Base-by-base conservation (phyloP, 2,888 invertebrate genomes). In the Microplitis manilae region DNA sequence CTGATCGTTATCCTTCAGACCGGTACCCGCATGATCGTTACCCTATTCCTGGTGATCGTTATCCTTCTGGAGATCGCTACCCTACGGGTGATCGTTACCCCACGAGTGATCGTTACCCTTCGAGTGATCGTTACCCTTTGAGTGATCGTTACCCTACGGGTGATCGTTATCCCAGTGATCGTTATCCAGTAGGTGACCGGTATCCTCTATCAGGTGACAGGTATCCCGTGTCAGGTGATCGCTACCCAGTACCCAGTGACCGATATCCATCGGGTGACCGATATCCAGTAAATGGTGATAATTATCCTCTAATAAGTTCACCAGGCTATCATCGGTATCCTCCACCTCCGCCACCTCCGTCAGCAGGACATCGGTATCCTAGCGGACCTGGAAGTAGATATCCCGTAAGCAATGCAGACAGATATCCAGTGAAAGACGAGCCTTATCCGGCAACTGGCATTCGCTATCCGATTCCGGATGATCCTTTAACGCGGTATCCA, bases 221-320 rank as follows among this genome's bases (percentile, higher is more conserved):
- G 71, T 89, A 87, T 81, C 90, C 90, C 4, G 71, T 83, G 5
- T 90, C 90, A 59, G 88, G 86, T 78, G 92, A 91, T 84, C 90
- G 92, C 86, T 91, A 91, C 85, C 91, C 92, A 80, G 89, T 85
- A 84, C 89, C 80, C 75, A 91, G 81, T 92, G 93, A 92, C 84
- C 90, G 92, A 41, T 93, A 92, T 83, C 93, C 93, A 75, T 60
- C 78, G 0, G 77, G 90, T 84, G 91, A 90, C 75, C 90, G 92
- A 82, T 92, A 92, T 84, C 92, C 84, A 0, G 77, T 82, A 68
- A 61, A 78, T 79, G 87, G 91, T 6, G 90, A 90, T 77, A 90
- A 92, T 60, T 89, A 90, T 84, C 92, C 50, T 86, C 90, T 50
- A 90, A 91, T 68, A 91, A 91, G 83, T 91, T 88, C 80, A 90